Evolutionary conservation across 2,888 invertebrate species (phyloP), one percentile per base, ranked within the genome.

Genomic region (Dendrolimus pini): DNA sequence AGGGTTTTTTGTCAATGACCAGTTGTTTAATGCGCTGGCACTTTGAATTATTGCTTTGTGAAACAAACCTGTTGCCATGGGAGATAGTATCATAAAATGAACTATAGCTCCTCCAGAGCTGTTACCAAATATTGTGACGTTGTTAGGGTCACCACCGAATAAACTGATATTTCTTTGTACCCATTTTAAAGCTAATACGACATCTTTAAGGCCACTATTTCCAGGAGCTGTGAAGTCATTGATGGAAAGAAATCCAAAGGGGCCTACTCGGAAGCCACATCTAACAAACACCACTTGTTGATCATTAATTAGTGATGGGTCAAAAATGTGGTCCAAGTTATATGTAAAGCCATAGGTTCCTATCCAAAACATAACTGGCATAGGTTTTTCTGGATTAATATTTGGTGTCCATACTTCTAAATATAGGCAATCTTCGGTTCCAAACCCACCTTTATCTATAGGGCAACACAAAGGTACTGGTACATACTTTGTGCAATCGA

Each of bases 311-410:
- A 84, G 71, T 41, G 80, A 74, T 52, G 86, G 78, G 60, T 91
- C 89, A 59, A 78, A 79, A n/a, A 74, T 61, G 9, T 70, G 60
- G 58, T 89, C 88, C 52, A 81, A 63, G 54, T 72, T 72, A 54
- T 63, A 66, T 41, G 74, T 58, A 66, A 81, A 92, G 41, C 71
- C 74, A 62, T 73, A 89, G 55, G 85, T 78, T 59, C 91, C 89
- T 57, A 92, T 83, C 85, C 88, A 92, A 61, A 92, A 88, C 88
- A 92, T 88, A 2, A 92, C 91, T 41, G 92, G 91, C 65, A 85
- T 67, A 13, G 70, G 80, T 63, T 87, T 75, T 1, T 76, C 69
- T 7, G 84, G 77, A 52, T 76, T 71, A 9, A 83, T 63, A 60
- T 70, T 78, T 61, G 83, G 83, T 47, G 83, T 80, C 41, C 75